Evolutionary conservation across 2,888 invertebrate genomes (phyloP).

Genomic region (Augiades crinisus): DNA sequence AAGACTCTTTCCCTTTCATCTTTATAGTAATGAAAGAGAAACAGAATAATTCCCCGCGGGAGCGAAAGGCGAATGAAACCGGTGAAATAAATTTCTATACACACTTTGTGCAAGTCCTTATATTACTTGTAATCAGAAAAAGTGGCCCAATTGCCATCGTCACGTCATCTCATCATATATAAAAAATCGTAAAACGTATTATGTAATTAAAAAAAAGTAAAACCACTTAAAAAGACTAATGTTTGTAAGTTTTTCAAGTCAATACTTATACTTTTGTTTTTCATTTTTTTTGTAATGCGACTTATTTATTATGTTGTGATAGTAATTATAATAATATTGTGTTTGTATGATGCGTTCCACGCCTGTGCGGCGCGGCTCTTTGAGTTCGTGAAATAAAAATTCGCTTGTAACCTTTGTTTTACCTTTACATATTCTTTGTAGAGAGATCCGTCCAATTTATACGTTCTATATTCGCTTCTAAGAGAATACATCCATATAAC

Average conservation of each 20-base stretch:
- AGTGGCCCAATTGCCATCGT: no score
- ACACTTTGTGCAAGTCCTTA: constrained; percentile 30
- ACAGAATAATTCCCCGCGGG: not conserved
- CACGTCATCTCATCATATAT: constrained; percentile 39
- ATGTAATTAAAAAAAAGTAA: constrained; percentile 64
- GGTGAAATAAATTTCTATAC: constrained; percentile 62
- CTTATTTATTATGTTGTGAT: constrained; percentile 65
- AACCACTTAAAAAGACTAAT: constrained; percentile 63
- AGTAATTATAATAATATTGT: constrained; percentile 44
- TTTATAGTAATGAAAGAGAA: not conserved
- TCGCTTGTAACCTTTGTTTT: constrained; percentile 11
- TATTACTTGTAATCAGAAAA: no score
- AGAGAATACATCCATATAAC: not conserved
- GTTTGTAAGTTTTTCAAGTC: constrained; percentile 61
- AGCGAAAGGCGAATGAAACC: constrained; percentile 28
- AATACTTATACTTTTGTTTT: constrained; percentile 49
- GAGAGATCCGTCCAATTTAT: constrained; percentile 12
- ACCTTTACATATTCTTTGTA: constrained; percentile 2
- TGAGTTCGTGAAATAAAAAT: not conserved
- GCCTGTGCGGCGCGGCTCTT: constrained; percentile 3
- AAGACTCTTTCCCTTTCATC: not conserved
- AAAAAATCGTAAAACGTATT: constrained; percentile 63
- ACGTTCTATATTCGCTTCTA: not conserved
- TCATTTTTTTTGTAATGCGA: constrained; percentile 50
- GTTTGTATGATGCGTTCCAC: constrained; percentile 15